Base-by-base conservation (phyloP, 2,797 vertebrate genomes). In the Karalla daura region DNA sequence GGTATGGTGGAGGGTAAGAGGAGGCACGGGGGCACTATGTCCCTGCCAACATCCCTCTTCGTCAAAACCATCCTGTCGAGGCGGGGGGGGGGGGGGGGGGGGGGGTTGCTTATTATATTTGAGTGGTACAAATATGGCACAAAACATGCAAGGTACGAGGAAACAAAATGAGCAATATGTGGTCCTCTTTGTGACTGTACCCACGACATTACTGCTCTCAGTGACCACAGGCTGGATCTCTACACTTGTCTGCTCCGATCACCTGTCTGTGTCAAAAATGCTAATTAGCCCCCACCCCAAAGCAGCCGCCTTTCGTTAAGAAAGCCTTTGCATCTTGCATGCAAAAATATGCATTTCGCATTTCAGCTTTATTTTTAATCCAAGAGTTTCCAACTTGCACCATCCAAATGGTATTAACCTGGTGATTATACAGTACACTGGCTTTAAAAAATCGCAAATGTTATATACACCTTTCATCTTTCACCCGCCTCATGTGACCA, bases 321-420 rank as follows among this genome's bases (percentile, higher is more conserved):
- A 83, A 84, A 84, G 84, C 62, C 66, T 78, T 83, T 80, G 83
- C 80, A 89, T 87, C 70, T 83, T 36, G 46, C 84, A 86, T 92
- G 88, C 77, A 88, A 92, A 92, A 91, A 92, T 89, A 91, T 88
- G 88, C 87, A 85, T 74, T 76, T 78, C 55, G 62, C 58, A 74
- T 85, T 89, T 83, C 90, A 83, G 89, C 84, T 93, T 93, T 91
- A 93, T 89, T 91, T 85, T 92, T 93, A 94, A 95, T 93, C 93
- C 93, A 88, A 84, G 84, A 91, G 83, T 93, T 91, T 90, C 70
- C 88, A 92, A 91, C 79, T 90, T 87, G 71, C 79, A 84, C 80
- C 86, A 83, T 92, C 85, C 88, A 93, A 93, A 93, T 78, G 88
- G 92, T 65, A 93, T 94, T 93, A 94, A 84, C 89, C 84, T 28